These are phyloP conservation scores for Microtus pennsylvanicus DNA, from an alignment of 2,113 vertebrate genomes.

Conservation along the genomic window DNA sequence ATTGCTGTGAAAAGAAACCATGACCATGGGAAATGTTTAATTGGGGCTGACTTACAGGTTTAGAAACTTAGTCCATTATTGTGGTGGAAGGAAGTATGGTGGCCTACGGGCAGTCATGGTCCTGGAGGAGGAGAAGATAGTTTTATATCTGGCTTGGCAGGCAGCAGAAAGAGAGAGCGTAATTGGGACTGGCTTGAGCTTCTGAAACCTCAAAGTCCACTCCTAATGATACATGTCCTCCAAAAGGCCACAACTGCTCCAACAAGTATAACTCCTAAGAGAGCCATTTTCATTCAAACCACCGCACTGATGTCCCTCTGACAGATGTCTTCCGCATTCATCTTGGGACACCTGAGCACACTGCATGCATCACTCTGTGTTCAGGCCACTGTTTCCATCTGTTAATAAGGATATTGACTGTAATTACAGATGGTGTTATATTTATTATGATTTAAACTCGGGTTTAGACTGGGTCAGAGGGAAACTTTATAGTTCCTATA, in stretches of 20 bases:
- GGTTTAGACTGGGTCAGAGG: not conserved
- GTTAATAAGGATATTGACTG: constrained; percentile 13
- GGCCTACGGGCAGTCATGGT: not conserved
- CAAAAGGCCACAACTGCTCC: not conserved
- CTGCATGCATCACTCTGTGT: not conserved
- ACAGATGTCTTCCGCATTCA: constrained; percentile 32
- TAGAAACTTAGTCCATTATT: not conserved
- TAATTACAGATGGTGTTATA: not conserved
- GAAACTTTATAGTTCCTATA: not conserved
- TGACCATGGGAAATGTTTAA: not conserved
- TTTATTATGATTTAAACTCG: constrained; percentile 45
- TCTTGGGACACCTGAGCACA: not conserved
- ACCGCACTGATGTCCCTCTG: constrained; percentile 14
- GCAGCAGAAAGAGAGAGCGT: not conserved
- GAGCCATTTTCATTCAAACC: not conserved
- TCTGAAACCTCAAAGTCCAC: not conserved
- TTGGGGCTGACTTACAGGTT: not conserved
- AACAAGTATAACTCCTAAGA: not conserved
- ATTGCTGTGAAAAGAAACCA: not conserved
- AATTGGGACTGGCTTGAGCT: not conserved
- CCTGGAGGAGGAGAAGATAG: not conserved
- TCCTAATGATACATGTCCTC: not conserved
- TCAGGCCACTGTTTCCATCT: not conserved
- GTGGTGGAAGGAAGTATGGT: not conserved
- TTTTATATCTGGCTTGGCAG: not conserved